A percentile compares a stretch with the other conserved stretches of the same genome.
Evolutionary conservation across 30 jellyfish, hydroid and myxozoan genomes (phyloP).

Genomic region (Hydractinia symbiolongicarpus): DNA sequence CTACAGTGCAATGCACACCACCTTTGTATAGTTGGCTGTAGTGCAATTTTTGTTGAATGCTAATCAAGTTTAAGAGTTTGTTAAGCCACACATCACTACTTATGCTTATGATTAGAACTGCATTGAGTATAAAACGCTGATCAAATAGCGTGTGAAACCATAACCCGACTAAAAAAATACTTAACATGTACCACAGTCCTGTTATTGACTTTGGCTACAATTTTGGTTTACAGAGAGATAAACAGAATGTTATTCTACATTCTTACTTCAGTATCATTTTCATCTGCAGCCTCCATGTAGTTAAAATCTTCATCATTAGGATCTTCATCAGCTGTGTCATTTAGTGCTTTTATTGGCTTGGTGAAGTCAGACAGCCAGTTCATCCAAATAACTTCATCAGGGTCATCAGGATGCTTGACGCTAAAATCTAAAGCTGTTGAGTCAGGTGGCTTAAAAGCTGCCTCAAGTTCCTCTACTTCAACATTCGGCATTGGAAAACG

Average conservation of each 20-base stretch:
- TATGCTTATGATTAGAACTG: too few relatives aligned
- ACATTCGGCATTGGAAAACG: constrained; percentile 62
- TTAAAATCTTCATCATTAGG: constrained; percentile 86
- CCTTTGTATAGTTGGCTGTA: too few relatives aligned
- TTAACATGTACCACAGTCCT: too few relatives aligned
- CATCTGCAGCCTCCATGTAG: constrained; percentile 85
- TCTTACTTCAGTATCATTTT: constrained; percentile 45
- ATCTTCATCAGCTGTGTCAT: constrained; percentile 71
- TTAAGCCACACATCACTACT: too few relatives aligned
- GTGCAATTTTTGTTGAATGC: too few relatives aligned
- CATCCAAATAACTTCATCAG: constrained; percentile 78
- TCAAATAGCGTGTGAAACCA: too few relatives aligned
- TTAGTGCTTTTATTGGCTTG: constrained; percentile 21
- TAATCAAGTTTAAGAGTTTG: too few relatives aligned
- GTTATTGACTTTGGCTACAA: too few relatives aligned
- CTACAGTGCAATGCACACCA: too few relatives aligned
- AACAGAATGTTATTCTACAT: neutral
- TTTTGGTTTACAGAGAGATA: too few relatives aligned
- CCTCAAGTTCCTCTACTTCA: constrained; percentile 61
- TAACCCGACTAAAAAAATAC: too few relatives aligned
- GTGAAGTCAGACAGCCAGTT: constrained; percentile 26
- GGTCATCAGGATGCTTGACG: constrained; percentile 43
- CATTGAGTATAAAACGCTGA: too few relatives aligned
- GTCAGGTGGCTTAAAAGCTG: constrained; percentile 73
- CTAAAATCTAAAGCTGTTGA: constrained; percentile 57